Conservation (phyloP, 2,113 vertebrate species). For the Entomyzon cyanotis region DNA sequence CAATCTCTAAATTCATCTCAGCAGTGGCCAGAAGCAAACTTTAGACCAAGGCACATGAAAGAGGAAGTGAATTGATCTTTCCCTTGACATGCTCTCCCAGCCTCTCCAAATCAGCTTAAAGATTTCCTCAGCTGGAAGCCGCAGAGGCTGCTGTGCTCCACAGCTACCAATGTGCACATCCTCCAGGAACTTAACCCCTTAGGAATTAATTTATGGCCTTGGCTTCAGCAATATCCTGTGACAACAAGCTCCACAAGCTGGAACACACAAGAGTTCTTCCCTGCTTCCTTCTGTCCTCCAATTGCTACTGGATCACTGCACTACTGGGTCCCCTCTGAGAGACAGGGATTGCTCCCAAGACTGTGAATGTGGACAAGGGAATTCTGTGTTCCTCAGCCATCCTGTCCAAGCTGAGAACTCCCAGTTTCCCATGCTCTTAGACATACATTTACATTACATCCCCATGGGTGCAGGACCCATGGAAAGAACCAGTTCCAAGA, state of each 20-base stretch:
- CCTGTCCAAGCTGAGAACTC: background rate
- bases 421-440: fast-evolving
- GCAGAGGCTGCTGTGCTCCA: background rate
- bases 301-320: background rate
- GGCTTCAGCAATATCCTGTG: background rate
- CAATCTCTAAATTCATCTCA: background rate
- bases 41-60: background rate
- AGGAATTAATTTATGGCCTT: background rate
- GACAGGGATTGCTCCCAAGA: background rate
- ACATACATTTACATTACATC: fast-evolving
- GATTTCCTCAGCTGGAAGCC: background rate
- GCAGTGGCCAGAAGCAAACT: background rate
- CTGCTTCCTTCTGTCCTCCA: background rate
- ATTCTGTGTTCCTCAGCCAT: background rate
- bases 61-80: background rate
- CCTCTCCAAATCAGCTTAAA: background rate
- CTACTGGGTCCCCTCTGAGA: background rate
- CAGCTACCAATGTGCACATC: background rate
- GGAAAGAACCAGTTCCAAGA: background rate
- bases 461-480: no score
- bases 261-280: background rate
- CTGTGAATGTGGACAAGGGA: background rate
- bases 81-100: background rate
- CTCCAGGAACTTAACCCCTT: background rate
- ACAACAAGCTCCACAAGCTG: background rate